Percentiles rank a stretch among this genome's conserved stretches.
Evolutionary conservation across 2,888 invertebrate species (phyloP).

Genomic region (Allygus modestus): DNA sequence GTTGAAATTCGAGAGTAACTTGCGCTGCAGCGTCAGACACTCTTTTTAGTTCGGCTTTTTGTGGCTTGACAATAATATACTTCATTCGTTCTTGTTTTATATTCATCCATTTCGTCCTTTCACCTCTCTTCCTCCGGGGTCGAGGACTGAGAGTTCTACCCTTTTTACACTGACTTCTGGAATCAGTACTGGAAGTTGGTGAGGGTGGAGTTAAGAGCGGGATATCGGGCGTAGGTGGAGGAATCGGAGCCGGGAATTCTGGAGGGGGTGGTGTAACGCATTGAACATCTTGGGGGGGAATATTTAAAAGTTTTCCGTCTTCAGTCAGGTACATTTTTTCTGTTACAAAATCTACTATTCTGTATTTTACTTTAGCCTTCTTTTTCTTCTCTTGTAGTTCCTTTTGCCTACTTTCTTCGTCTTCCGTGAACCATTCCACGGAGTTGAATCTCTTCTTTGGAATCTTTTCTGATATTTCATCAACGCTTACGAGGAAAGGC

Average conservation of each 20-base stretch:
- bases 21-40: constrained; percentile 60
- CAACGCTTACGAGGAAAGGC: constrained; percentile 77
- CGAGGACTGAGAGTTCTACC: constrained; percentile 61
- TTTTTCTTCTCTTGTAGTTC: constrained; percentile 52
- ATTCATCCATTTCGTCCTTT: constrained; percentile 27
- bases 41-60: constrained; percentile 36
- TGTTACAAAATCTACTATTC: constrained; percentile 78
- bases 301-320: constrained; percentile 73
- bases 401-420: constrained; percentile 56
- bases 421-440: constrained; percentile 61
- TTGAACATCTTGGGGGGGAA: not conserved
- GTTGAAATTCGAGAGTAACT: constrained; percentile 56
- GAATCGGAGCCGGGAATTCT: constrained; percentile 25
- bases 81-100: constrained; percentile 29
- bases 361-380: constrained; percentile 75
- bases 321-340: constrained; percentile 79
- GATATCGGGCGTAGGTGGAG: not conserved
- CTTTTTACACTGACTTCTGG: constrained; percentile 9
- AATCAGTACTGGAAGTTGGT: constrained; percentile 15
- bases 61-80: constrained; percentile 44
- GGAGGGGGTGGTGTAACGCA: constrained; percentile 25
- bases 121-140: constrained; percentile 28
- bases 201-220: constrained; percentile 10
- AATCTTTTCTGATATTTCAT: constrained; percentile 65
- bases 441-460: constrained; percentile 51